phyloP scores from a whole-genome alignment of 2,888 invertebrate species.

The Epinotia brunnichana region DNA sequence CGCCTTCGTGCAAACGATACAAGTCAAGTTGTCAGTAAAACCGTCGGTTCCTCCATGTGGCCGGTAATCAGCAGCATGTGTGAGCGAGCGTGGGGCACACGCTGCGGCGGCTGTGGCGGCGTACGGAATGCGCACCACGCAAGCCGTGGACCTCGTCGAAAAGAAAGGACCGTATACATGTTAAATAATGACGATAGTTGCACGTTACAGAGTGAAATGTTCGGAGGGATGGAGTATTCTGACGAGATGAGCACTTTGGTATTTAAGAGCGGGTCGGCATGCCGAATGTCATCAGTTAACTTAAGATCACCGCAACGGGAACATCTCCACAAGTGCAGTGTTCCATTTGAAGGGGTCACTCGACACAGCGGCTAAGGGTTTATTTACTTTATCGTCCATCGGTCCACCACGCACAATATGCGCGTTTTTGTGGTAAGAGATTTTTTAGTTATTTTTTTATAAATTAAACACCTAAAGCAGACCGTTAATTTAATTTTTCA shows the following conservation, averaged over 20 bases:
- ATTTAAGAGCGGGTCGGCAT: slow-evolving; percentile 81
- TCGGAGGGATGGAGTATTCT: slow-evolving; percentile 81
- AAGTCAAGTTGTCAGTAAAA: neutral
- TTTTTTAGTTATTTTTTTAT: slow-evolving; percentile 54
- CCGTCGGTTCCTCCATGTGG: neutral
- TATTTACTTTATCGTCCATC: slow-evolving; percentile 54
- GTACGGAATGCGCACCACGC: slow-evolving; percentile 70
- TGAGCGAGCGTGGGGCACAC: slow-evolving; percentile 35
- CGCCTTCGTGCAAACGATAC: neutral
- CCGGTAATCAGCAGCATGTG: slow-evolving; percentile 10
- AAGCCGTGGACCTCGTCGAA: slow-evolving; percentile 70
- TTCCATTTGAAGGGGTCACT: slow-evolving; percentile 57
- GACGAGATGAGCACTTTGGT: slow-evolving; percentile 81
- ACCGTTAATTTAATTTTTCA: neutral
- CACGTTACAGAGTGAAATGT: slow-evolving; percentile 79
- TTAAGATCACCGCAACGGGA: slow-evolving; percentile 72
- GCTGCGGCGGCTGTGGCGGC: slow-evolving; percentile 61
- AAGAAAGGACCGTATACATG: slow-evolving; percentile 80
- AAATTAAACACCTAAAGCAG: neutral
- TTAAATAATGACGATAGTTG: slow-evolving; percentile 82
- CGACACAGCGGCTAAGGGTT: slow-evolving; percentile 59
- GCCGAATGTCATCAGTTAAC: slow-evolving; percentile 83
- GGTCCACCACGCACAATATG: slow-evolving; percentile 71
- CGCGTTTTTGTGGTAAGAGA: slow-evolving; percentile 80
- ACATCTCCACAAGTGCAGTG: slow-evolving; percentile 73